A percentile compares a stretch with the other conserved stretches of the same genome.
Evolutionary conservation across 2,888 invertebrate species (phyloP).

Genomic region (Leucophora obtusa): DNA sequence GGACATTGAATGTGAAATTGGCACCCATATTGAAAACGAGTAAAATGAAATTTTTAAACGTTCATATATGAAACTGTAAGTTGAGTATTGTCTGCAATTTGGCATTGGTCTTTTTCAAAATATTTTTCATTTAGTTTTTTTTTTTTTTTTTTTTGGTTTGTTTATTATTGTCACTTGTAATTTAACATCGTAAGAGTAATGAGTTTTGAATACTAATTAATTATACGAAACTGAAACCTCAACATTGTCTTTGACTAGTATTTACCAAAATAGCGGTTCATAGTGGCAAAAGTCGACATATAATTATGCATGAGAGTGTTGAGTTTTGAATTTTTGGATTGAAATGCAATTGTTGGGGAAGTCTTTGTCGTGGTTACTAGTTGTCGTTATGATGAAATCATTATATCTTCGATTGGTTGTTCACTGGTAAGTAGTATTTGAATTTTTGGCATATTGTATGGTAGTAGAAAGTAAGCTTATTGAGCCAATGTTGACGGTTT

Average conservation of each 20-base stretch:
- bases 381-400: slow-evolving; percentile 52
- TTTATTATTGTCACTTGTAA: slow-evolving; percentile 60
- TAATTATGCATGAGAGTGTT: slow-evolving; percentile 40
- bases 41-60: slow-evolving; percentile 54
- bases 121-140: no score
- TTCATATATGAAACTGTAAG: slow-evolving; percentile 40
- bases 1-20: slow-evolving; percentile 23
- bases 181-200: slow-evolving; percentile 54
- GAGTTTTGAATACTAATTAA: slow-evolving; percentile 59
- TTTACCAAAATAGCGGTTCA: slow-evolving; percentile 33
- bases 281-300: slow-evolving; percentile 48
- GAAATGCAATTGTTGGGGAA: slow-evolving; percentile 47
- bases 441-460: slow-evolving; percentile 39
- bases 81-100: slow-evolving; percentile 43
- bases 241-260: slow-evolving; percentile 45
- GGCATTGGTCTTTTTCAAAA: slow-evolving; percentile 39
- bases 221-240: slow-evolving; percentile 36
- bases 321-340: slow-evolving; percentile 29
- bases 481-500: background rate
- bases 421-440: slow-evolving; percentile 26
- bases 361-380: slow-evolving; percentile 12
- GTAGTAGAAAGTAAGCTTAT: slow-evolving; percentile 44
- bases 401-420: slow-evolving; percentile 26
- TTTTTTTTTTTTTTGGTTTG: slow-evolving; percentile 35
- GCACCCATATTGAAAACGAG: slow-evolving; percentile 40